These are phyloP conservation scores for Theristicus caerulescens DNA, from an alignment of 2,113 vertebrate species.

Conservation along the genomic window DNA sequence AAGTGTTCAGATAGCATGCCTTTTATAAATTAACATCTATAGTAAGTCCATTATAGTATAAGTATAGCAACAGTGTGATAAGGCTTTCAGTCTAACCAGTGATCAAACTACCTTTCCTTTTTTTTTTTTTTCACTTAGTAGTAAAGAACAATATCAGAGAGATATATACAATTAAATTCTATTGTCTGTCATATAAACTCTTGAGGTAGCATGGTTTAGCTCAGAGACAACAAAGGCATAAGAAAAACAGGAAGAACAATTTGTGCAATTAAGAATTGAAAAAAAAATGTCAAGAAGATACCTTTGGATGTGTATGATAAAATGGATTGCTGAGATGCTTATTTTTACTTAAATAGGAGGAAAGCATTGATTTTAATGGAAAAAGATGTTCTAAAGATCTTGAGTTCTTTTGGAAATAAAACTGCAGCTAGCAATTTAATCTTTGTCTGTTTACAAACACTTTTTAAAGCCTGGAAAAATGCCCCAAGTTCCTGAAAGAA, in stretches of 20 bases:
- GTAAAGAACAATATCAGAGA: background rate
- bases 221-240: background rate
- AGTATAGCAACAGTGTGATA: background rate
- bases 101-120: background rate
- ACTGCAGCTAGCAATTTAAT: background rate
- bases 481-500: background rate
- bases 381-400: background rate
- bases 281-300: background rate
- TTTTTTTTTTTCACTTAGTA: background rate
- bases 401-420: background rate
- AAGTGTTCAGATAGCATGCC: background rate
- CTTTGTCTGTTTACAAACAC: background rate
- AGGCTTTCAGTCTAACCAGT: background rate
- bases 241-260: slow-evolving; percentile 4
- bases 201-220: background rate
- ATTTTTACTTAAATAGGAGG: slow-evolving; percentile 6
- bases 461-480: background rate
- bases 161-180: background rate
- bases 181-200: background rate
- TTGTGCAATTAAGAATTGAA: slow-evolving; percentile 13
- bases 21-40: background rate
- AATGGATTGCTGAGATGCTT: background rate
- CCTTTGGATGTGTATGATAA: background rate
- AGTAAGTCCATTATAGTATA: background rate
- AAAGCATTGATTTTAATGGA: slow-evolving; percentile 38